Percentiles rank a stretch among this genome's conserved stretches.
Conservation (phyloP, 2,113 vertebrate species). For the Hylia prasina region DNA sequence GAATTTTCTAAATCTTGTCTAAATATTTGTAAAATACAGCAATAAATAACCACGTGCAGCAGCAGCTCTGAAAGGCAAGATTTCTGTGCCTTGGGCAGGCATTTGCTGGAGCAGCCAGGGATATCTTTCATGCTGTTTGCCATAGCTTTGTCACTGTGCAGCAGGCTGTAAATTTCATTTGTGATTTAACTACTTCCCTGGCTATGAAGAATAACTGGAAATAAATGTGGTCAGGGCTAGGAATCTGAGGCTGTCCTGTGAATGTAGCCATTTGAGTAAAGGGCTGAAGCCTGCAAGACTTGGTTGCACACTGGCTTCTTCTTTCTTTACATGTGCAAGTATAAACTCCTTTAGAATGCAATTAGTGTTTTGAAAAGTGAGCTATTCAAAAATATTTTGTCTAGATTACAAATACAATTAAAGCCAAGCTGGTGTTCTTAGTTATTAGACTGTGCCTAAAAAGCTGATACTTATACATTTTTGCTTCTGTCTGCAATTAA, state of each 20-base stretch:
- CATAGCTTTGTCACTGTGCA: background rate
- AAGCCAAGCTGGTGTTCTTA: background rate
- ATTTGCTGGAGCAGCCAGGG: background rate
- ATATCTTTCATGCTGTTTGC: constrained; percentile 32
- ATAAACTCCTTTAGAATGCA: background rate
- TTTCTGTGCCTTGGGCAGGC: constrained; percentile 19
- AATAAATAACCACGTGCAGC: constrained; percentile 29
- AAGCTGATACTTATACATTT: background rate
- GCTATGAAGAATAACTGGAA: constrained; percentile 20
- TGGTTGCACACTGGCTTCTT: background rate
- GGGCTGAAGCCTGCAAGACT: background rate
- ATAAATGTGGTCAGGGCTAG: background rate
- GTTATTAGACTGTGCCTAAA: background rate
- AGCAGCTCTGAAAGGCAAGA: background rate
- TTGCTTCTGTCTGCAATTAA: background rate
- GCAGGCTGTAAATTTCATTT: constrained; percentile 25
- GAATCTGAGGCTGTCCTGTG: background rate
- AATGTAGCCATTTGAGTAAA: background rate
- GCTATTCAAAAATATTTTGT: background rate
- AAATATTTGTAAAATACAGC: constrained; percentile 59
- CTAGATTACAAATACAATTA: background rate
- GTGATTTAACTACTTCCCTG: constrained; percentile 20
- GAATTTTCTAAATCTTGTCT: constrained; percentile 59
- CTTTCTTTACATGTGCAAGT: background rate
- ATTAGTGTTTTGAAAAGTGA: background rate